Percentiles rank a stretch among this genome's conserved stretches.
Evolutionary conservation across 2,113 vertebrate genomes (phyloP).

Genomic region (Laterallus jamaicensis): DNA sequence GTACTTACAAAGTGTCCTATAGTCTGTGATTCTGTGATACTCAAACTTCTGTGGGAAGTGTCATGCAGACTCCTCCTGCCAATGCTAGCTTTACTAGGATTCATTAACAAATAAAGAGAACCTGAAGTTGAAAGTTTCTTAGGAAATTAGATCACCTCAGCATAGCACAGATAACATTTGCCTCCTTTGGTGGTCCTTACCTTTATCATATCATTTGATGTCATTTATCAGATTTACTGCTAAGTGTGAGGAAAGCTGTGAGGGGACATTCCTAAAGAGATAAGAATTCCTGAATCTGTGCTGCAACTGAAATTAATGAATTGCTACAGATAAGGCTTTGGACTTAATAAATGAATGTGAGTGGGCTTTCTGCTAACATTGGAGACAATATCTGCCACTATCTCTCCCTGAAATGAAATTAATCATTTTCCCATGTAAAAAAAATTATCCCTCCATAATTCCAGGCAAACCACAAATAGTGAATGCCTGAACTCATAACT

Average conservation of each 20-base stretch:
- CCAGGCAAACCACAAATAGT: neutral
- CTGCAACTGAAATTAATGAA: neutral
- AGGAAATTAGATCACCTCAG: neutral
- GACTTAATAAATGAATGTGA: neutral
- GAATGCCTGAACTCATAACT: neutral
- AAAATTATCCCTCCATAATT: neutral
- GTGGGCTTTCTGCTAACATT: neutral
- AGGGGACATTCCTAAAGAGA: neutral
- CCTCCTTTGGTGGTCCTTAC: neutral
- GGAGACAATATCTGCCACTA: neutral
- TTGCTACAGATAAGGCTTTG: neutral
- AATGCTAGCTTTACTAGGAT: neutral
- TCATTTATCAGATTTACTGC: neutral
- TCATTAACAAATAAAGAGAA: neutral
- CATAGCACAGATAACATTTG: neutral
- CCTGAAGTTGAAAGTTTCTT: neutral
- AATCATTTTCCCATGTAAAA: neutral
- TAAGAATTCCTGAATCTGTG: neutral
- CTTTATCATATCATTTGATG: neutral
- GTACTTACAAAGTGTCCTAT: neutral
- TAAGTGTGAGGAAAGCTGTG: neutral
- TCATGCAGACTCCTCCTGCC: neutral
- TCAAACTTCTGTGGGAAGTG: neutral
- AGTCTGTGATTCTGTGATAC: too few relatives aligned
- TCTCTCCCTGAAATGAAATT: neutral